Evolutionary conservation across 2,113 vertebrate species (phyloP).

Genomic region (Vidua macroura): DNA sequence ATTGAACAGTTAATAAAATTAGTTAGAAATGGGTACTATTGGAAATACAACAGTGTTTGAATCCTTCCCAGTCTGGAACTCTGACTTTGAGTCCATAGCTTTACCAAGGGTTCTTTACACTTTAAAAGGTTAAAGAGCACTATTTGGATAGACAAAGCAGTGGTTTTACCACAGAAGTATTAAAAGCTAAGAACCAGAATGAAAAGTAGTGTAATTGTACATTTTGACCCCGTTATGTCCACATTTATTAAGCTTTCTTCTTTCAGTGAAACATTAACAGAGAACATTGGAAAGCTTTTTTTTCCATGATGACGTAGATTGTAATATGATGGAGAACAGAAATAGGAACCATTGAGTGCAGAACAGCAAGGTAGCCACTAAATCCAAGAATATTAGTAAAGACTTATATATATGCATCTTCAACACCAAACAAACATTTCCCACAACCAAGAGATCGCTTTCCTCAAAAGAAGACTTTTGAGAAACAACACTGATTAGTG

Average conservation of each 20-base stretch:
- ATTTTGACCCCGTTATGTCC: background rate
- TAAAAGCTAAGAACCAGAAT: background rate
- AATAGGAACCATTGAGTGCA: background rate
- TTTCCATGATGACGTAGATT: fast-evolving
- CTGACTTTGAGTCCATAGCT: background rate
- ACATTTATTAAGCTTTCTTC: background rate
- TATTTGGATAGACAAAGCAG: background rate
- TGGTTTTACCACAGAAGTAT: background rate
- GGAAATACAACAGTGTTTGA: background rate
- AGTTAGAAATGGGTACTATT: background rate
- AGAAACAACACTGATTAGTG: background rate
- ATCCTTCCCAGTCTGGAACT: background rate
- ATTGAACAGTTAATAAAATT: background rate
- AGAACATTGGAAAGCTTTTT: background rate
- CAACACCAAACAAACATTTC: background rate
- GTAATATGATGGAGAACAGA: background rate
- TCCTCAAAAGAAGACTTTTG: background rate
- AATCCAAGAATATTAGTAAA: background rate
- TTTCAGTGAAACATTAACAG: background rate
- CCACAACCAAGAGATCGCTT: background rate
- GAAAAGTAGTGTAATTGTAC: background rate
- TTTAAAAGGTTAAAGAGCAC: background rate
- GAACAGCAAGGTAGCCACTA: background rate
- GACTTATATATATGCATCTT: background rate
- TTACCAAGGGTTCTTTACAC: background rate